Percentiles rank a stretch among this genome's conserved stretches.
These are phyloP conservation scores for Piaya cayana DNA, from an alignment of 2,113 vertebrate species.

Conservation along the genomic window DNA sequence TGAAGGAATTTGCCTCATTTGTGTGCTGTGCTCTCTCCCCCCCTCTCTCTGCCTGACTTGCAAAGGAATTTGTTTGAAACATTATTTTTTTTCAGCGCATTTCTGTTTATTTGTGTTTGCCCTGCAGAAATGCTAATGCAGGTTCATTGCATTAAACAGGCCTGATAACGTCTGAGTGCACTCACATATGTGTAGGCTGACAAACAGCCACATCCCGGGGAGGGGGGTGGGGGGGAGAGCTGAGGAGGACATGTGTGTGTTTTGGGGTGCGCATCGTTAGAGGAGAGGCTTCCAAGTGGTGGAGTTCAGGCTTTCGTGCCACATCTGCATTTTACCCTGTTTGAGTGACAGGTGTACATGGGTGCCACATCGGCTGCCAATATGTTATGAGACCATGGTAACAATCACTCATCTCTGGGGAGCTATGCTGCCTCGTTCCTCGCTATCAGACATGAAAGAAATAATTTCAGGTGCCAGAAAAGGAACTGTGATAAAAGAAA, in stretches of 20 bases:
- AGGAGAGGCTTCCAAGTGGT: background rate
- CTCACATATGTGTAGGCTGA: constrained; percentile 36
- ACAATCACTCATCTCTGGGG: constrained; percentile 84
- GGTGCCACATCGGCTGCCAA: constrained; percentile 80
- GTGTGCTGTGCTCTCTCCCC: background rate
- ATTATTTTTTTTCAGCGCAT: constrained; percentile 65
- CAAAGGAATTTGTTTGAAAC: constrained; percentile 58
- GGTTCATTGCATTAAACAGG: constrained; percentile 50
- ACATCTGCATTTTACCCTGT: constrained; percentile 62
- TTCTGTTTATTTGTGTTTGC: constrained; percentile 80
- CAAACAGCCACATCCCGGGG: background rate
- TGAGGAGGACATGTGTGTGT: background rate
- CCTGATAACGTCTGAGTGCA: constrained; percentile 56
- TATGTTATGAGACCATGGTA: constrained; percentile 83
- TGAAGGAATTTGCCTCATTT: constrained; percentile 47
- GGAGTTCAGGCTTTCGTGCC: constrained; percentile 12
- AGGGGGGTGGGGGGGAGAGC: background rate
- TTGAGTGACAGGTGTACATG: constrained; percentile 87
- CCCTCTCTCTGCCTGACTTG: constrained; percentile 50
- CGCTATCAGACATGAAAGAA: constrained; percentile 85
- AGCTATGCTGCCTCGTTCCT: constrained; percentile 73
- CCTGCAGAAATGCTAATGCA: constrained; percentile 73
- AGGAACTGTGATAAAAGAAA: constrained; percentile 77
- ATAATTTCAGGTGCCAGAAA: constrained; percentile 86
- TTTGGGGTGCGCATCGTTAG: background rate